Evolutionary conservation across 2,113 vertebrate species (phyloP).

Genomic region (Microcebus jonahi): DNA sequence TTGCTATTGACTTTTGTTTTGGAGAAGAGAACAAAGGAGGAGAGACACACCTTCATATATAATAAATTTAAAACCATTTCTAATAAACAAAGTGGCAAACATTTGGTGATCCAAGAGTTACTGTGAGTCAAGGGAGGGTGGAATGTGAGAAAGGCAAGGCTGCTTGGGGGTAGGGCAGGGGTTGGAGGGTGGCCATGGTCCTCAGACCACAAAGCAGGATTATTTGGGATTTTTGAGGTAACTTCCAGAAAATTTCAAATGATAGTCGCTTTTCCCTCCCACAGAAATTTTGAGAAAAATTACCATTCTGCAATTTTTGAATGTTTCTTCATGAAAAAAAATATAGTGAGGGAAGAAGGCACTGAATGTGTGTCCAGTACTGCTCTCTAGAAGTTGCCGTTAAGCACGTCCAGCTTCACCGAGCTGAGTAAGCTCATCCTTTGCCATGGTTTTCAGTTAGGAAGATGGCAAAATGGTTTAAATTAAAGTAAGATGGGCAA

Average conservation of each 20-base stretch:
- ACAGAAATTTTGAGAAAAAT: neutral
- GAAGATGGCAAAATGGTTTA: neutral
- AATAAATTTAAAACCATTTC: neutral
- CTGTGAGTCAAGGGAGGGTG: neutral
- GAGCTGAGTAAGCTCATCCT: neutral
- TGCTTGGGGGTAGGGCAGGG: rapidly evolving
- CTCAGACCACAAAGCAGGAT: neutral
- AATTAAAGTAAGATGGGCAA: neutral
- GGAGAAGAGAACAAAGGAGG: neutral
- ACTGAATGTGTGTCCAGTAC: neutral
- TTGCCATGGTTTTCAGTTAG: neutral
- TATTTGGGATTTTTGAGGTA: neutral
- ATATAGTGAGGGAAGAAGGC: neutral
- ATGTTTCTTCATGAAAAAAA: neutral
- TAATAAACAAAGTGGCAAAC: neutral
- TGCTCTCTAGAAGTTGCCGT: neutral
- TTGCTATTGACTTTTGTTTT: constrained; percentile 29
- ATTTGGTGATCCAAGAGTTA: neutral
- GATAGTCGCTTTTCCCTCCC: neutral
- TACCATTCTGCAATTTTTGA: neutral
- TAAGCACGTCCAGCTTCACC: rapidly evolving
- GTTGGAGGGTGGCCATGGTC: rapidly evolving
- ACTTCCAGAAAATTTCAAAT: neutral
- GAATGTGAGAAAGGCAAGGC: neutral
- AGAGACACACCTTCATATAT: neutral